Evolutionary conservation across 2,113 vertebrate species (phyloP).

Genomic region (Gavialis gangeticus): DNA sequence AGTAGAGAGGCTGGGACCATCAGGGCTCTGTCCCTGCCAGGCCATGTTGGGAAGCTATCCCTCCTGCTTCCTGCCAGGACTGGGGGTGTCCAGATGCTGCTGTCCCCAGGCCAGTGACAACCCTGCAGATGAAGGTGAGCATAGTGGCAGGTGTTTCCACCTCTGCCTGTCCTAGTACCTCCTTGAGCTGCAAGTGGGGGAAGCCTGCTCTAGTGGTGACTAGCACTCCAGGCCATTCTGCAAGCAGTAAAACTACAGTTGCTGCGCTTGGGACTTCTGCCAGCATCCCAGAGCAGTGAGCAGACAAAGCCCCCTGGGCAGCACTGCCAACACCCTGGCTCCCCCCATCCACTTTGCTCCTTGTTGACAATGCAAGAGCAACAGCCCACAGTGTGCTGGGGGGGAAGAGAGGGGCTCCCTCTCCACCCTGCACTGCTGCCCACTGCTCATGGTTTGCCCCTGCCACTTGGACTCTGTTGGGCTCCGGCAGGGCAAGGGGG

Average conservation of each 20-base stretch:
- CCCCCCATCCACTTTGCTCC: not conserved
- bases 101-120: too few species aligned
- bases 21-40: not conserved
- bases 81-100: not conserved
- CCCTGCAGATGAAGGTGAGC: too few species aligned
- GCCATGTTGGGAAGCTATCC: too few species aligned
- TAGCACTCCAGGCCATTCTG: not conserved
- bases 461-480: slow-evolving; percentile 43
- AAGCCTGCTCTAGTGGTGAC: too few species aligned
- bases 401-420: too few species aligned
- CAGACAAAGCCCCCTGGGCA: not conserved
- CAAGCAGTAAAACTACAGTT: not conserved
- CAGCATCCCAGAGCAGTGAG: not conserved
- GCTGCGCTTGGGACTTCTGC: not conserved
- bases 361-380: not conserved
- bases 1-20: not conserved
- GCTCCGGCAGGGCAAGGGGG: not conserved
- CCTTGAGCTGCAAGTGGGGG: too few species aligned
- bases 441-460: not conserved
- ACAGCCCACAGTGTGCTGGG: too few species aligned
- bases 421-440: not conserved
- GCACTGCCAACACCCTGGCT: not conserved
- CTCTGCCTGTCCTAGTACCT: too few species aligned
- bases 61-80: not conserved
- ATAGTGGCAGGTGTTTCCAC: too few species aligned